Evolutionary conservation across 2,888 invertebrate genomes (phyloP), one percentile per base, ranked within the genome.

Genomic region (Hypomecis atomaria): DNA sequence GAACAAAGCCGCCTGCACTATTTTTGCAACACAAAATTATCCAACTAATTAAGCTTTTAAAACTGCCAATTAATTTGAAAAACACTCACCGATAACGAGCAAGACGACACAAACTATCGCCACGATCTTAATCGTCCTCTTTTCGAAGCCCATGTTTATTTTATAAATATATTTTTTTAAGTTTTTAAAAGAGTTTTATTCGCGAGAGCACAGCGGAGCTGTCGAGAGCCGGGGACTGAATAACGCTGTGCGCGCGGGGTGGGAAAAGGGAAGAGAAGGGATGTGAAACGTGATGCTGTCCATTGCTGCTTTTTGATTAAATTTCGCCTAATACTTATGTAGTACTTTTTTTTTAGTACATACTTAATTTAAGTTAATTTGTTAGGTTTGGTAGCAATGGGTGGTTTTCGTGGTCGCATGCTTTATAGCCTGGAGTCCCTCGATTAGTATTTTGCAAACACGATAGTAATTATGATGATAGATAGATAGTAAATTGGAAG

Each of bases 81-180:
- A 53, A 33, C 65, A 68, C 92, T 90, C 67, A 92, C 92, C 89
- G 4, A 92, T 74, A 11, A 89, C 74, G 6, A 91, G 75, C 2
- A 92, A 67, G 0, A 80, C 76, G n/a, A 86, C 83, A 13, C 81
- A 65, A 2, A 89, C 86, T 11, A 87, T 84, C 57, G 83, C 76
- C 42, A 91, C 85, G 44, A 91, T 90, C 72, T 90, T 91, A 63
- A 91, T 75, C 3, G 91, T 91, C 3, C 86, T 76, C 59, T 90
- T 91, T 63, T 92, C 91, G 54, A 90, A 74, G 5, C 88, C 90
- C 91, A 91, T 92, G 59, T 52, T 74, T 62, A 62, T 60, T 62
- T 60, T 60, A 52, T 54, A 59, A 54, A n/a, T n/a, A n/a, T n/a
- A n/a, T n/a, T n/a, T 36, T 10, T 38, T 10, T 37, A 23, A 23